Evolutionary conservation across 2,113 vertebrate species (phyloP).

Genomic region (Terrapene triunguis): DNA sequence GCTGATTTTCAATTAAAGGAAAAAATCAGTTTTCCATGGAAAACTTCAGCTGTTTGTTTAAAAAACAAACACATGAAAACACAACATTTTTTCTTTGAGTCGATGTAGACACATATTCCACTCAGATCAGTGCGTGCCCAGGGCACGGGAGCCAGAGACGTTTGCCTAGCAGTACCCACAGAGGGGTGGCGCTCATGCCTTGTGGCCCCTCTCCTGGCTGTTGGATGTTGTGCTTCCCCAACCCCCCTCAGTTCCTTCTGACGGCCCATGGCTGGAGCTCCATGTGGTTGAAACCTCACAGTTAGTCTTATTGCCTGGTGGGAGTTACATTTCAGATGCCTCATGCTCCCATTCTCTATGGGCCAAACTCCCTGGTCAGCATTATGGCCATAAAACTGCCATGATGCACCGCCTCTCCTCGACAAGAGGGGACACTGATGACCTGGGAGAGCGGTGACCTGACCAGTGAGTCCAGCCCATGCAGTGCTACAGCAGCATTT

Average conservation of each 20-base stretch:
- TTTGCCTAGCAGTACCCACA: not conserved
- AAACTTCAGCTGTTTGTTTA: not conserved
- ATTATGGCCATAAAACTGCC: not conserved
- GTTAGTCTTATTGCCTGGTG: not conserved
- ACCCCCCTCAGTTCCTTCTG: not conserved
- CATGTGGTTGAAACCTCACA: not conserved
- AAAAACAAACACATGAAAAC: not conserved
- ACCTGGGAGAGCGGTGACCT: fast-evolving
- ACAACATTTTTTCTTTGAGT: too few species aligned
- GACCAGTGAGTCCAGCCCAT: not conserved
- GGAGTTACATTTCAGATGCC: not conserved
- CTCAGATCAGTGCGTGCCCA: not conserved
- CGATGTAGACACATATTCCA: not conserved
- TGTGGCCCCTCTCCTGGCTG: not conserved
- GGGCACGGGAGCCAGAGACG: not conserved
- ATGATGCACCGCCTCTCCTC: not conserved
- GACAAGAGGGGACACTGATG: not conserved
- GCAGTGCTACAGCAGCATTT: not conserved
- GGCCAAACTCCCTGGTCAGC: not conserved
- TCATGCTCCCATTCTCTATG: not conserved
- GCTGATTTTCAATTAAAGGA: not conserved
- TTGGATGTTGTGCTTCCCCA: not conserved
- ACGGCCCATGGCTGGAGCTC: not conserved
- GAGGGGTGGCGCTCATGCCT: not conserved
- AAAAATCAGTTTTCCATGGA: not conserved